These are phyloP conservation scores for Augochlorella aurata DNA, from an alignment of 2,888 invertebrate genomes.

Conservation along the genomic window DNA sequence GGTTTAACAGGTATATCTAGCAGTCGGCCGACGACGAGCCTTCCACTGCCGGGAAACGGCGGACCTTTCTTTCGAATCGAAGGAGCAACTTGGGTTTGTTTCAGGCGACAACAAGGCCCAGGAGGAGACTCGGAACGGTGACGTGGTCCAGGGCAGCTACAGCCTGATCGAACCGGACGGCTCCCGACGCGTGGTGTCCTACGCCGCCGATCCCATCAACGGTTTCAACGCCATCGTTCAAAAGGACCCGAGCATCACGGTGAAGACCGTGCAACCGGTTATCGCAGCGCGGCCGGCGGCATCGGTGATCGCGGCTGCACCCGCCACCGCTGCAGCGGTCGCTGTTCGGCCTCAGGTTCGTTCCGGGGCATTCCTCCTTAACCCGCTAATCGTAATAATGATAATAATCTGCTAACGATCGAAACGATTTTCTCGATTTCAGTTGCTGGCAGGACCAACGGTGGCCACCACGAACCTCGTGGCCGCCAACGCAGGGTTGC, in stretches of 20 bases:
- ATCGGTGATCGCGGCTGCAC: slow-evolving; percentile 49
- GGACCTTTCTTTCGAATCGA: background rate
- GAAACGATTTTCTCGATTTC: background rate
- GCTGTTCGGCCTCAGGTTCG: slow-evolving; percentile 64
- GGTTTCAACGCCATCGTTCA: slow-evolving; percentile 79
- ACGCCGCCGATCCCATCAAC: slow-evolving; percentile 77
- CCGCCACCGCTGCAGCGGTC: slow-evolving; percentile 35
- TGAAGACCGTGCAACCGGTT: slow-evolving; percentile 59
- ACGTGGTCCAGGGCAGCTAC: slow-evolving; percentile 78
- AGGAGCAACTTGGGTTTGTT: background rate
- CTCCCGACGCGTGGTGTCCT: slow-evolving; percentile 75
- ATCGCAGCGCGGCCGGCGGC: slow-evolving; percentile 31
- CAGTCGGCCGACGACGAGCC: background rate
- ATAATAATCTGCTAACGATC: background rate
- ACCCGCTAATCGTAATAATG: too few relatives aligned
- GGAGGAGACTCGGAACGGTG: slow-evolving; percentile 76
- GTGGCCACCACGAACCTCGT: slow-evolving; percentile 63
- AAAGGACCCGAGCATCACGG: slow-evolving; percentile 72
- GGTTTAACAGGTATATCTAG: slow-evolving; percentile 73
- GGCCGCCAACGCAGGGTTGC: slow-evolving; percentile 45
- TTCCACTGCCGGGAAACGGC: background rate
- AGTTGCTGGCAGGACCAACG: slow-evolving; percentile 51
- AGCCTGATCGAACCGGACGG: slow-evolving; percentile 78
- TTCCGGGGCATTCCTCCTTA: background rate
- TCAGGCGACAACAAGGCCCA: slow-evolving; percentile 79